phyloP scores from a whole-genome alignment of 2,797 vertebrate species.

The Harpagifer antarcticus region DNA sequence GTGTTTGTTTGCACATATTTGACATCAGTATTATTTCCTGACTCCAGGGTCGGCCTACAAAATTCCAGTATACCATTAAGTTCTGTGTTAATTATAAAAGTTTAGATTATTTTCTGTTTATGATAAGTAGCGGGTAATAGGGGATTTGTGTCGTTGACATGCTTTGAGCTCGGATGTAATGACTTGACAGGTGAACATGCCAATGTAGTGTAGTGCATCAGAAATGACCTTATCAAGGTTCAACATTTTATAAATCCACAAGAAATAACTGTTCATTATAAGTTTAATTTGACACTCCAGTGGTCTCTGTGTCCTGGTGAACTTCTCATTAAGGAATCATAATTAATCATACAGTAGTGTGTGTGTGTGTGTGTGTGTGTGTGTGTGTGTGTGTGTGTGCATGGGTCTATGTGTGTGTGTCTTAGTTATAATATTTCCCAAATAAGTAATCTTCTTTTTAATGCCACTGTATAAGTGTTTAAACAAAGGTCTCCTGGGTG shows the following conservation, averaged over 20 bases:
- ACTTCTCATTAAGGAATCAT: conserved; percentile 74
- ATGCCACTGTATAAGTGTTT: not conserved
- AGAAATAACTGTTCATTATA: conserved; percentile 72
- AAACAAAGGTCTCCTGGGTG: conserved; percentile 26
- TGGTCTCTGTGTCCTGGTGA: conserved; percentile 73
- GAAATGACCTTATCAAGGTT: conserved; percentile 65
- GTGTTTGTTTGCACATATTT: conserved; percentile 28
- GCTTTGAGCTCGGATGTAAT: conserved; percentile 35
- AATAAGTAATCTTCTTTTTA: conserved; percentile 35
- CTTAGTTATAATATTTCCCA: conserved; percentile 26
- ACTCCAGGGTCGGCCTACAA: conserved; percentile 17
- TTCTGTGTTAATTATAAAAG: conserved; percentile 47
- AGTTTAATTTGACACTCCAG: conserved; percentile 80
- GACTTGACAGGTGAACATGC: conserved; percentile 57
- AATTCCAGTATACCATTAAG: conserved; percentile 25
- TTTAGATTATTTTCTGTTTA: conserved; percentile 34
- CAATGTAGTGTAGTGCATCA: conserved; percentile 51
- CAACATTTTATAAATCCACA: conserved; percentile 63
- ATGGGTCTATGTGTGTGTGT: not conserved
- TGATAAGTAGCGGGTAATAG: conserved; percentile 10
- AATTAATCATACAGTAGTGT: conserved; percentile 65
- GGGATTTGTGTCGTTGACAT: conserved; percentile 32
- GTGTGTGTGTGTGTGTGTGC: too few relatives aligned
- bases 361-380: not conserved
- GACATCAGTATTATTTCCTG: conserved; percentile 28